Evolutionary conservation across 2,888 invertebrate species (phyloP).

Genomic region (Orgyia antiqua): DNA sequence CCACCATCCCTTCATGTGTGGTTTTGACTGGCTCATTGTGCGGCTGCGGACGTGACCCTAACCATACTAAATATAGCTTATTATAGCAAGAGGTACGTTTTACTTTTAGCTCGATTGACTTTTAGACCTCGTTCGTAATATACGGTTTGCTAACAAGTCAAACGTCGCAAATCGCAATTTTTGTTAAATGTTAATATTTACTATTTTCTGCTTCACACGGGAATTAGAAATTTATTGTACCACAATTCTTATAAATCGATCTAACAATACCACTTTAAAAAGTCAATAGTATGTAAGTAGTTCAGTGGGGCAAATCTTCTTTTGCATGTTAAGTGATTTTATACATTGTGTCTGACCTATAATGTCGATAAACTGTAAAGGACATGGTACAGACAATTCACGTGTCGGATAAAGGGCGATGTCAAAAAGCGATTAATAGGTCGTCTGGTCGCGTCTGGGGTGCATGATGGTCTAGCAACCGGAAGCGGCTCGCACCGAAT

Average conservation of each 20-base stretch:
- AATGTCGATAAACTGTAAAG: constrained; percentile 17
- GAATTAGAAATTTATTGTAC: no score
- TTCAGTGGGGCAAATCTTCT: constrained; percentile 20
- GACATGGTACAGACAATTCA: constrained; percentile 24
- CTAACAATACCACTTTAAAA: constrained; percentile 8
- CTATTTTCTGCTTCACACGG: no score
- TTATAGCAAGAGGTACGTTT: constrained; percentile 20
- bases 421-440: constrained; percentile 60
- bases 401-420: constrained; percentile 38
- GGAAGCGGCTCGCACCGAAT: constrained; percentile 67
- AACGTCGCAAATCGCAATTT: no score
- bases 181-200: no score
- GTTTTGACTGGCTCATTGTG: constrained; percentile 40
- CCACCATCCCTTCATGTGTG: constrained; percentile 32
- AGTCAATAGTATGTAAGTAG: constrained; percentile 13
- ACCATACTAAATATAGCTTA: constrained; percentile 27
- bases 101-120: constrained; percentile 43
- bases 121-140: constrained; percentile 35
- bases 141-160: no score
- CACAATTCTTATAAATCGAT: constrained; percentile 20
- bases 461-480: constrained; percentile 52
- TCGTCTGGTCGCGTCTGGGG: constrained; percentile 51
- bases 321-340: constrained; percentile 25
- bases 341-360: constrained; percentile 24
- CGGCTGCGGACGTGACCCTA: constrained; percentile 36